These are phyloP conservation scores for Eudyptes chrysolophus DNA, from an alignment of 2,113 vertebrate genomes.

Conservation along the genomic window DNA sequence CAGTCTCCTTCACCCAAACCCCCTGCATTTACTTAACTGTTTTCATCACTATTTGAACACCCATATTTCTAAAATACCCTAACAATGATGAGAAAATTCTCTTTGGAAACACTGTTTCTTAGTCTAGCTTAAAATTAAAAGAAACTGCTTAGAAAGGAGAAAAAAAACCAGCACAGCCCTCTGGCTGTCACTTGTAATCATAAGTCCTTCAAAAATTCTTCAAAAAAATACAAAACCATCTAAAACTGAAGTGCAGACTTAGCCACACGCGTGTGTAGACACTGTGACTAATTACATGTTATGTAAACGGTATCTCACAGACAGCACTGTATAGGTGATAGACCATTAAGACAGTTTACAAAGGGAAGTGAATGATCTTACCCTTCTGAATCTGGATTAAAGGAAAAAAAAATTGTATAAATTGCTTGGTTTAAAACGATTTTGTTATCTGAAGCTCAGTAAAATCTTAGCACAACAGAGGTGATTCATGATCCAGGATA, in stretches of 20 bases:
- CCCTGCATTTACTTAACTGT: neutral
- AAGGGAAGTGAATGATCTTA: neutral
- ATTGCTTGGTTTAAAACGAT: neutral
- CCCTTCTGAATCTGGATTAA: constrained; percentile 18
- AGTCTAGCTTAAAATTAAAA: neutral
- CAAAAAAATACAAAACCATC: neutral
- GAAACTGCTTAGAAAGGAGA: neutral
- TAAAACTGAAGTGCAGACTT: neutral
- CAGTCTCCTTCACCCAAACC: neutral
- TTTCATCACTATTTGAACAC: neutral
- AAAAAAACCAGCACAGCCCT: neutral
- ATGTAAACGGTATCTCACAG: neutral
- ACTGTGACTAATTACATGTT: neutral
- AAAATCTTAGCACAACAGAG: neutral
- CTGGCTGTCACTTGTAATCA: neutral
- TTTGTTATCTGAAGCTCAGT: neutral
- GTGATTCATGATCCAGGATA: neutral
- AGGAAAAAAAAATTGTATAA: neutral
- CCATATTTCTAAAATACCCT: neutral
- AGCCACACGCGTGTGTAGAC: neutral
- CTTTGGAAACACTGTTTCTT: neutral
- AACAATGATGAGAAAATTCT: neutral
- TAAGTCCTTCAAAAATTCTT: neutral
- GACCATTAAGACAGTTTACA: constrained; percentile 22
- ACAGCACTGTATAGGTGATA: neutral